phyloP scores from a whole-genome alignment of 2,113 vertebrate species.

The Myanophis thanlyinensis region DNA sequence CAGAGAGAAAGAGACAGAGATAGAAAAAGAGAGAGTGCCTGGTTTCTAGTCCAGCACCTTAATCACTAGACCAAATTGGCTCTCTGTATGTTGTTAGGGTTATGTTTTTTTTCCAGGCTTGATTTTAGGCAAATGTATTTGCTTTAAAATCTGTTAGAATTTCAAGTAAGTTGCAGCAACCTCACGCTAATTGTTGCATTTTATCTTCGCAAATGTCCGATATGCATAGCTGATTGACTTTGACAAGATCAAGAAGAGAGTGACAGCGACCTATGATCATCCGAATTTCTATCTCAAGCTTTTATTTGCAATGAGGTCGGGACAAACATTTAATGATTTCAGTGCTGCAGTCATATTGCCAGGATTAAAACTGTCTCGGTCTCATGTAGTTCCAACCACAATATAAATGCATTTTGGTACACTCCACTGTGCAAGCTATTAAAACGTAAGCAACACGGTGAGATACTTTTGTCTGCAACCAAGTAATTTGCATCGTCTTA shows the following conservation, averaged over 20 bases:
- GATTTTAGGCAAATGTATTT: neutral
- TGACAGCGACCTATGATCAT: neutral
- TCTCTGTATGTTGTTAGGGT: neutral
- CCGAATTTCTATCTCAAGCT: neutral
- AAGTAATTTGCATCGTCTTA: conserved; percentile 10
- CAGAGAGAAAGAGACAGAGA: too few relatives aligned
- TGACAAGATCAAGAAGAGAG: neutral
- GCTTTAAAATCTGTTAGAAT: neutral
- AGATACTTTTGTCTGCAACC: conserved; percentile 7
- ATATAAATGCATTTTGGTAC: neutral
- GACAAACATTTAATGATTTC: neutral
- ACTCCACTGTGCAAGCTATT: neutral
- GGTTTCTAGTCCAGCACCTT: neutral
- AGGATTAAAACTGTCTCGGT: neutral
- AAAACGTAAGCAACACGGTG: neutral
- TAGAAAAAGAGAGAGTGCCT: too few relatives aligned
- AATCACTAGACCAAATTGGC: neutral
- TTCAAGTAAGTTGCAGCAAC: neutral
- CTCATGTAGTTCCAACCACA: neutral
- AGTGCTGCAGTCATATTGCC: neutral
- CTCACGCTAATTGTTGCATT: neutral
- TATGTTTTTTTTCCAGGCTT: neutral
- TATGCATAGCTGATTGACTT: neutral
- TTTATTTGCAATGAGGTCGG: neutral
- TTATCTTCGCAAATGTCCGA: neutral